A percentile compares a stretch with the other conserved stretches of the same genome.
phyloP scores from a whole-genome alignment of 2,113 vertebrate genomes.

The Crypturellus undulatus region DNA sequence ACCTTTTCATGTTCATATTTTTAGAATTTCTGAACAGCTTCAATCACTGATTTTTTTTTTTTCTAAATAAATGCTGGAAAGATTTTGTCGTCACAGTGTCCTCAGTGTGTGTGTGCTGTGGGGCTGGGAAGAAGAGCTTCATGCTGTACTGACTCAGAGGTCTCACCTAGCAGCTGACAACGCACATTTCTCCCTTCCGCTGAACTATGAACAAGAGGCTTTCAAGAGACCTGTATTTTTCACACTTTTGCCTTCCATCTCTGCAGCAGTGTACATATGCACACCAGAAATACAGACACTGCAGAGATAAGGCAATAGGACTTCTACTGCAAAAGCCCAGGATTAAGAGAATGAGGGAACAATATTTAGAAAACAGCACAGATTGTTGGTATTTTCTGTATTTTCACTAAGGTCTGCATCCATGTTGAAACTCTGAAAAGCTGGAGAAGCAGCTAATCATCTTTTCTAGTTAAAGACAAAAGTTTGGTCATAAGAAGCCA shows the following conservation, averaged over 20 bases:
- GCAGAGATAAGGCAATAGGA: not conserved
- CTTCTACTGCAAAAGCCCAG: not conserved
- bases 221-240: not conserved
- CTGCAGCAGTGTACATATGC: not conserved
- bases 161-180: rapidly evolving
- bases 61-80: not conserved
- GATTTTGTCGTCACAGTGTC: not conserved
- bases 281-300: not conserved
- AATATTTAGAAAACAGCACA: not conserved
- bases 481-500: constrained; percentile 3
- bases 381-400: not conserved
- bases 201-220: not conserved
- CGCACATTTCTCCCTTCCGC: not conserved
- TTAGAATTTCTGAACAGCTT: not conserved
- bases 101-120: rapidly evolving
- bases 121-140: not conserved
- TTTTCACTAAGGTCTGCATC: not conserved
- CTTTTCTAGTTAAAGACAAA: constrained; percentile 16
- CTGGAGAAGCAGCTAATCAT: not conserved
- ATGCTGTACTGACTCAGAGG: not conserved
- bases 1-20: not conserved
- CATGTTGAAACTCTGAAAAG: not conserved
- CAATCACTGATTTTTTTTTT: not conserved
- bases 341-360: not conserved
- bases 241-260: not conserved